Base-by-base conservation (phyloP, 2,888 invertebrate genomes). In the Lathronympha strigana region DNA sequence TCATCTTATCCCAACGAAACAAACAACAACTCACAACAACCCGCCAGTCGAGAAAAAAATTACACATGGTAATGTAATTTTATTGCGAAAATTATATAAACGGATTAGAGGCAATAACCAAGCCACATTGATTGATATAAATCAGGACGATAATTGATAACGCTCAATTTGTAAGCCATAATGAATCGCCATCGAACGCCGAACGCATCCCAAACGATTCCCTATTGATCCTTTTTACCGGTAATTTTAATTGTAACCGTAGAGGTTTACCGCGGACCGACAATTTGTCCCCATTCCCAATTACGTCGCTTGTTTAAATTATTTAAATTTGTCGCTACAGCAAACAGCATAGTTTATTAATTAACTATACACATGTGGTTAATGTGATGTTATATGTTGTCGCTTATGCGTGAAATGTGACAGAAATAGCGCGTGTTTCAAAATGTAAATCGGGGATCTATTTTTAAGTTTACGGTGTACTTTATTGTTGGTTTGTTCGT, bases 341-440 rank as follows among this genome's bases (percentile, higher is more conserved):
- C 60, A 67, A 63, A 67, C 67, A 67, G 51, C 67, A 67, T 62
- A 67, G 67, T 63, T 58, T 67, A 67, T 67, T 67, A 67, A 67
- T 67, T 67, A 67, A 63, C 55, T 50, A 58, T 60, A 61, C 66
- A 66, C 66, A 47, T 40, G 54, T 49, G 61, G 54, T 66, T 66
- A 66, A 66, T 54, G 66, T 64, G 64, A 53, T 45, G 58, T 60
- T 60, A 58, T 63, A 45, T 45, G 64, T 64, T 19, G 58, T 58
- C 33, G 58, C 43, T 60, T 47, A 64, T 53, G 64, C 64, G 58
- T 64, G 36, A 60, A 58, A 60, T 51, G 47, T 25, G 17, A 57
- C 50, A 3, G 36, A 67, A 67, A 51, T 60, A 53, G 25, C 45
- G 8, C 28, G 51, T 19, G 28, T 53, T 47, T 63, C 19, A 33